Evolutionary conservation across 2,113 vertebrate genomes (phyloP).

Genomic region (Gasterosteus aculeatus): DNA sequence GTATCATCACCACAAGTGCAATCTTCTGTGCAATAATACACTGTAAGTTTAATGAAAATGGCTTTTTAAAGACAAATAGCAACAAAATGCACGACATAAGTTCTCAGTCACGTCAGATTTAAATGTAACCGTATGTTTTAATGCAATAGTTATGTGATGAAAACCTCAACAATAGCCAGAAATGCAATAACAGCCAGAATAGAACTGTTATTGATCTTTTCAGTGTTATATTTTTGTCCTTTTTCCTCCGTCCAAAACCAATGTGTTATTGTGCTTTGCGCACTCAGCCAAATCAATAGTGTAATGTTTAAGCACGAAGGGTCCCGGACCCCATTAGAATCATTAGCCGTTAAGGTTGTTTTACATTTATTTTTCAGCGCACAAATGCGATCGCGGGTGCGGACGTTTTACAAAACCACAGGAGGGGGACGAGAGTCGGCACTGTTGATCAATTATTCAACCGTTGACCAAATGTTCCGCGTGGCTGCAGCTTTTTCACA

Average conservation of each 20-base stretch:
- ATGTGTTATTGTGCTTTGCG: conserved; percentile 12
- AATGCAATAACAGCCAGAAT: neutral
- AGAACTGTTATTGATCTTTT: conserved; percentile 3
- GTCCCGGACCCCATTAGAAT: conserved; percentile 29
- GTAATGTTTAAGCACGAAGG: neutral
- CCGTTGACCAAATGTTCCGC: neutral
- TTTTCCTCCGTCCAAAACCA: conserved; percentile 3
- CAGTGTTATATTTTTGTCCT: conserved; percentile 10
- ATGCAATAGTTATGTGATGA: neutral
- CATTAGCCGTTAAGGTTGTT: conserved; percentile 32
- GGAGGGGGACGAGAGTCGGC: neutral
- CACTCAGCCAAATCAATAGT: conserved; percentile 28
- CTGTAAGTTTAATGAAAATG: neutral
- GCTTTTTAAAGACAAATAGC: neutral
- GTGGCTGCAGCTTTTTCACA: neutral
- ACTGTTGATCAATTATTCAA: neutral
- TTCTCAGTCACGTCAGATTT: neutral
- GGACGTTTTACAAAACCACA: neutral
- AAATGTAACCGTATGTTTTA: neutral
- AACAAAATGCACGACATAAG: neutral
- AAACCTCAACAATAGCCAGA: neutral
- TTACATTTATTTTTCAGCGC: neutral
- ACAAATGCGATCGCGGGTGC: neutral
- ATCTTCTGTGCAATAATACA: neutral
- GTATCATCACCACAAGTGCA: neutral